Percentiles rank a stretch among this genome's conserved stretches.
These are phyloP conservation scores for Scaptomyza montana DNA, from an alignment of 1,140 invertebrate genomes.

Conservation along the genomic window DNA sequence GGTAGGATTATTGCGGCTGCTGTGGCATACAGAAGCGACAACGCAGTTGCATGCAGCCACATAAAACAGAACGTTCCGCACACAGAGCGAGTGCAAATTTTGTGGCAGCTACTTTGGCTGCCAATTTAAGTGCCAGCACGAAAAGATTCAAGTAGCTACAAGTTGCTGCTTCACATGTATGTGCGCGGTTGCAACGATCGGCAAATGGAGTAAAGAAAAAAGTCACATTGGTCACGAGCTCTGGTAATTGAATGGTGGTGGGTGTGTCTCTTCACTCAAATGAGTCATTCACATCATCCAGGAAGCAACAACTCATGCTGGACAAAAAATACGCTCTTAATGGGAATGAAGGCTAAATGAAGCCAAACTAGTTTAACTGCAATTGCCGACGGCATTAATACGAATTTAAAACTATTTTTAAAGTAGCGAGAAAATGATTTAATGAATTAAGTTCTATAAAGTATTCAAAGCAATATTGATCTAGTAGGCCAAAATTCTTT, in stretches of 20 bases:
- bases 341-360: not conserved
- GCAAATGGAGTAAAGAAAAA: constrained; percentile 33
- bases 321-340: not conserved
- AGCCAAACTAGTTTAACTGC: not conserved
- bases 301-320: not conserved
- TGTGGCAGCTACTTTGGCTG: constrained; percentile 59
- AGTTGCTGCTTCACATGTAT: not conserved
- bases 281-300: constrained; percentile 21
- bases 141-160: constrained; percentile 14
- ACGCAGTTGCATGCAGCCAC: constrained; percentile 7
- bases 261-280: constrained; percentile 20
- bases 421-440: no score
- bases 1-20: constrained; percentile 8
- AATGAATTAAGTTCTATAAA: no score
- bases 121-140: constrained; percentile 3
- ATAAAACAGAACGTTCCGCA: constrained; percentile 45
- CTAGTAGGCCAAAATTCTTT: not conserved
- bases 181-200: constrained; percentile 3
- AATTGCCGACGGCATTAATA: not conserved
- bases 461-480: not conserved
- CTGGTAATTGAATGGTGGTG: constrained; percentile 13
- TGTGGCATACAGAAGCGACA: constrained; percentile 61
- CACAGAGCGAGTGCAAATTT: constrained; percentile 50
- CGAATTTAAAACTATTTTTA: no score
- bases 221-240: constrained; percentile 58